Evolutionary conservation across 2,797 vertebrate genomes (phyloP), one percentile per base, ranked within the genome.

Genomic region (Otolemur crassicaudatus): DNA sequence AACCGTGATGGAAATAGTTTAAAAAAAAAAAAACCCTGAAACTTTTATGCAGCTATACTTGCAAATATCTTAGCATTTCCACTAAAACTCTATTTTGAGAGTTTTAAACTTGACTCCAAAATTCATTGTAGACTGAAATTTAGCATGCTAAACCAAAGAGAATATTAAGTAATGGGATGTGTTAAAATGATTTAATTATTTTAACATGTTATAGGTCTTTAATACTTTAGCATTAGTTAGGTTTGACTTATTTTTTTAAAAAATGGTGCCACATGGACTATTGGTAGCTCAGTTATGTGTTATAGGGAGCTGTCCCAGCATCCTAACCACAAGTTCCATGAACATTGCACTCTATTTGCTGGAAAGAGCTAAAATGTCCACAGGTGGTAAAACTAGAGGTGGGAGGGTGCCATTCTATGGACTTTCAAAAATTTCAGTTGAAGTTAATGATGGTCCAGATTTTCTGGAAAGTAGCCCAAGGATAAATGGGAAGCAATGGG

Each of bases 41-140:
- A 95, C 97, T 97, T 98, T 98, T 96, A 96, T 98, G 87, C 87
- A 97, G 96, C 91, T 97, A 94, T 97, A 96, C 93, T 94, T 97
- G 91, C 98, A 91, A 98, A 97, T 97, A 95, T 97, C 94, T 97
- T 96, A 98, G 77, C 97, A 97, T 69, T 98, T 95, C 34, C 86
- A 97, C 95, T 97, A 97, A 98, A 96, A 98, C 97, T 87, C 87
- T 95, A 83, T 94, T 98, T 94, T 83, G 20, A 94, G 75, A 0
- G 10, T 93, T 97, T 97, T 97, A 96, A 95, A 96, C 56, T 97
- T 97, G 84, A 92, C 97, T 96, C 94, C 97, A 86, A 98, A 95
- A 92, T 94, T 96, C 65, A 77, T 76, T 7, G 2, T 80, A 67
- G 13, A 91, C 25, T 94, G 65, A 94, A 96, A 46, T 53, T 94